Percentiles rank a stretch among this genome's conserved stretches.
These are phyloP conservation scores for Psilopogon haemacephalus DNA, from an alignment of 2,113 vertebrate genomes.

Conservation along the genomic window DNA sequence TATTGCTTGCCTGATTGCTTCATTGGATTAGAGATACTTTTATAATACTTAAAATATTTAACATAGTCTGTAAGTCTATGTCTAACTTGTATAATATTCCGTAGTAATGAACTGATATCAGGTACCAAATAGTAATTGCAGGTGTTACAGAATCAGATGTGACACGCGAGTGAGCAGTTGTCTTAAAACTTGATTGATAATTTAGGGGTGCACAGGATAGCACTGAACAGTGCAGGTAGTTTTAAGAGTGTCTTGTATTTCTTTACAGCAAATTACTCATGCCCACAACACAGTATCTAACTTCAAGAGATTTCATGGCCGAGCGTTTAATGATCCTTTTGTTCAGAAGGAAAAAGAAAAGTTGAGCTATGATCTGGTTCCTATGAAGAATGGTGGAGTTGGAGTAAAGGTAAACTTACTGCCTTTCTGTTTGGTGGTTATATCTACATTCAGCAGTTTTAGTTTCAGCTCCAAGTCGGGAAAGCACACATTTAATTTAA, in stretches of 20 bases:
- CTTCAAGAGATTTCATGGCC: conserved; percentile 83
- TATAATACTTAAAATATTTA: neutral
- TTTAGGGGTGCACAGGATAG: neutral
- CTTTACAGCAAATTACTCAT: conserved; percentile 81
- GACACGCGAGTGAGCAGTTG: neutral
- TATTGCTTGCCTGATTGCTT: neutral
- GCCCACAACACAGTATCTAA: conserved; percentile 80
- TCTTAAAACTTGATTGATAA: neutral
- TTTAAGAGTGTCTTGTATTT: neutral
- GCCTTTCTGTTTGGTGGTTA: neutral
- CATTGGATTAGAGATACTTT: neutral
- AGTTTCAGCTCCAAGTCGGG: neutral
- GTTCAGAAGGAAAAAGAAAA: conserved; percentile 78
- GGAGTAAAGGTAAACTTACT: conserved; percentile 78
- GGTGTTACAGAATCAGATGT: neutral
- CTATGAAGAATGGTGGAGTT: conserved; percentile 79
- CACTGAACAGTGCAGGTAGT: neutral
- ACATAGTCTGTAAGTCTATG: neutral
- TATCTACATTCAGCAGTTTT: neutral
- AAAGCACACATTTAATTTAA: neutral
- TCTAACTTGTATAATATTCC: neutral
- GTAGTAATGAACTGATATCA: neutral
- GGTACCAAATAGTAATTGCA: neutral
- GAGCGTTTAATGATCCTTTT: conserved; percentile 77
- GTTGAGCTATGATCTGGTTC: conserved; percentile 79